Base-by-base conservation (phyloP, 2,888 invertebrate species). In the Perdita meconis region DNA sequence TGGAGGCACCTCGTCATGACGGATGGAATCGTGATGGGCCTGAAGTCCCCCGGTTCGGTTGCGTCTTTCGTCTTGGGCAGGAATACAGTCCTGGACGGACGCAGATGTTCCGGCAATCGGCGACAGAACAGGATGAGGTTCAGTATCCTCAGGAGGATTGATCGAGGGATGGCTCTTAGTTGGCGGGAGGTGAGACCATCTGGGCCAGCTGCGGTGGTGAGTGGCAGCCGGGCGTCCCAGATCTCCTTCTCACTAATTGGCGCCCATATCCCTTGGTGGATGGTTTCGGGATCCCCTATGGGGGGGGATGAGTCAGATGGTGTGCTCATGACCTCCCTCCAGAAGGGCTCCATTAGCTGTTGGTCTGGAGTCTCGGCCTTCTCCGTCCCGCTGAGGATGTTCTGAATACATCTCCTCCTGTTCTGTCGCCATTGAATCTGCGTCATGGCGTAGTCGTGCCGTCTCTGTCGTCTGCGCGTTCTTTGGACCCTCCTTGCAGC, bases 1-100 rank as follows among this genome's bases (percentile, higher is more conserved):
- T 83, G 83, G 26, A 72, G 68, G 1, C 56, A 16, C 30, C 83
- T 59, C 0, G 44, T 55, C 1, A 84, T 13, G 0, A 81, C 66
- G 0, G 84, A 83, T 0, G 80, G 36, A 1, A 85, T 76, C 3
- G 84, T 82, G 4, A 86, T 82, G 0, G 83, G 83, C 12, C 84
- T 38, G 36, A 76, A 84, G 1, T 87, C 83, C 0, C 78, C 82
- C 0, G 83, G 80, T 0, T 70, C 24, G 0, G 6, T 0, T 0
- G 82, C 78, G 0, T 36, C 59, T 0, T 68, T 38, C 34, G 82
- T 85, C 67, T 86, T 82, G 0, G 86, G 83, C 0, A 87, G 81
- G 6, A 86, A 36, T 0, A 68, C 75, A 0, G 85, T 86, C n/a
- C 40, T 53, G 0, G 83, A 68, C 12, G 61, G 59, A 0, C 53